phyloP scores from a whole-genome alignment of 2,113 vertebrate genomes.

The Tachysurus vachellii region DNA sequence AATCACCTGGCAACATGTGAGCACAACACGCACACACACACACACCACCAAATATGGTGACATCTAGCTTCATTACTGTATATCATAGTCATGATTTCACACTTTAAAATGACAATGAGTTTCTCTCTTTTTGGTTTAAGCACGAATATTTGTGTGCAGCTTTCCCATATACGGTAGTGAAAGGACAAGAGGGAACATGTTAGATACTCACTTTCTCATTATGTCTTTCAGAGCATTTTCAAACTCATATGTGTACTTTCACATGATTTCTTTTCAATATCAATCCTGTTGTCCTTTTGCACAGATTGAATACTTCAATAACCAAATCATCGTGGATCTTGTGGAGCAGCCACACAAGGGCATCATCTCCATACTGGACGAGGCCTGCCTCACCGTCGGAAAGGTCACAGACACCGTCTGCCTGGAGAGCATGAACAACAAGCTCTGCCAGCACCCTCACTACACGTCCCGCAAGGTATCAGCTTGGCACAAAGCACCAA shows the following conservation, averaged over 20 bases:
- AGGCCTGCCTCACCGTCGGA: constrained; percentile 84
- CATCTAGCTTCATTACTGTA: neutral
- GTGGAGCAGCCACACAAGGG: constrained; percentile 88
- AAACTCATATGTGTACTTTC: neutral
- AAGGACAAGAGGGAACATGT: neutral
- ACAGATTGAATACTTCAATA: constrained; percentile 91
- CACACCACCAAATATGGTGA: neutral
- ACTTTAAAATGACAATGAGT: neutral
- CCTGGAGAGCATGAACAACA: constrained; percentile 83
- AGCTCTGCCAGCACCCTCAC: constrained; percentile 85
- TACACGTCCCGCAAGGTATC: constrained; percentile 87
- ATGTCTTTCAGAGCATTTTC: neutral
- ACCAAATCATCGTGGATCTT: constrained; percentile 89
- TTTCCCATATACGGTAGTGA: neutral
- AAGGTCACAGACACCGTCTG: constrained; percentile 84
- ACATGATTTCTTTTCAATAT: neutral
- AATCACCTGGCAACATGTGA: constrained; percentile 86
- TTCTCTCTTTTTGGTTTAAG: neutral
- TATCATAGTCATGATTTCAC: neutral
- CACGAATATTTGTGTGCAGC: neutral
- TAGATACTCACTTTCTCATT: neutral
- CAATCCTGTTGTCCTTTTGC: neutral
- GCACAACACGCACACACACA: constrained; percentile 42
- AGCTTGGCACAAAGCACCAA: neutral
- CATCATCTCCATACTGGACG: constrained; percentile 86